Evolutionary conservation across 2,797 vertebrate genomes (phyloP).

Genomic region (Acomys russatus): DNA sequence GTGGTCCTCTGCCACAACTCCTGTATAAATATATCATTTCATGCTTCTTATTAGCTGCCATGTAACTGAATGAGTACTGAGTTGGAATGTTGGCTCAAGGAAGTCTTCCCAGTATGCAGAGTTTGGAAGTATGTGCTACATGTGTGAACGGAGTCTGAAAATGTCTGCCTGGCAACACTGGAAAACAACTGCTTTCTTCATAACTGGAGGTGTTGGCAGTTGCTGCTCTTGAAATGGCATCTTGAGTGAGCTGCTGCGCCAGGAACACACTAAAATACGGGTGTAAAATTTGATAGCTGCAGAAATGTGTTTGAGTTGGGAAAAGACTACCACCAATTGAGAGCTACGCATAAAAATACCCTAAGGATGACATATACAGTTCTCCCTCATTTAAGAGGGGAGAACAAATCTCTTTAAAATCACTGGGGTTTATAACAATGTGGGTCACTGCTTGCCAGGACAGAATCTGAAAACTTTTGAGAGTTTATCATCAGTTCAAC

Average conservation of each 20-base stretch:
- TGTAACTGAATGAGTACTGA: conserved; percentile 69
- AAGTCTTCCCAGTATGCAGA: conserved; percentile 72
- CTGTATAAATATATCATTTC: conserved; percentile 54
- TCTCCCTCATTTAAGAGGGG: neutral
- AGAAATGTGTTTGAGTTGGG: neutral
- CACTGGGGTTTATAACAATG: conserved; percentile 43
- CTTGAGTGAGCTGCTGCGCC: conserved; percentile 66
- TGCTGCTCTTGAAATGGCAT: conserved; percentile 66
- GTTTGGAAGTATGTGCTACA: conserved; percentile 72
- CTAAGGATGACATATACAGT: neutral
- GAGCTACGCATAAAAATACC: conserved; percentile 23
- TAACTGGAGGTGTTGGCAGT: conserved; percentile 72
- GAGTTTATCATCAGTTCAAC: conserved; percentile 13
- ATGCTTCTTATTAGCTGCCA: conserved; percentile 79
- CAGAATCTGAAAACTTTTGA: conserved; percentile 51
- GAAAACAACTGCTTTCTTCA: conserved; percentile 64
- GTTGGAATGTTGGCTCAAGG: conserved; percentile 67
- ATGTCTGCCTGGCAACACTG: conserved; percentile 64
- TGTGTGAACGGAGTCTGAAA: conserved; percentile 57
- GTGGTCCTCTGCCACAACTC: conserved; percentile 50
- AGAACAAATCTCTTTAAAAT: conserved; percentile 43
- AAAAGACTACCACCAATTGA: conserved; percentile 3
- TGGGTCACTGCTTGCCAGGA: conserved; percentile 57
- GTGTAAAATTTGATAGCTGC: conserved; percentile 50
- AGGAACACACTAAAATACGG: conserved; percentile 61